Conservation (phyloP, 1,140 invertebrate species). For the Drosophila micromelanica region DNA sequence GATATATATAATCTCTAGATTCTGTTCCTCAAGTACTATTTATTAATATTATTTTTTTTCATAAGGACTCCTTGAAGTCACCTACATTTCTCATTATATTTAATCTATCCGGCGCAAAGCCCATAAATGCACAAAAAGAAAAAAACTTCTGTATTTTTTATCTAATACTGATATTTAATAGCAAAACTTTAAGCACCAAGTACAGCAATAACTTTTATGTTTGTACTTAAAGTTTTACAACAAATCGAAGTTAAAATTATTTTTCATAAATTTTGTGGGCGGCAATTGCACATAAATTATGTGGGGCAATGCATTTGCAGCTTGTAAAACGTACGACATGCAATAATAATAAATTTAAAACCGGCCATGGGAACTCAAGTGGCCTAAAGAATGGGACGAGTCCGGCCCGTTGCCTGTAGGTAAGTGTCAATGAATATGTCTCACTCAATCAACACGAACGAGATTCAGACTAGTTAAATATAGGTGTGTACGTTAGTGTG, state of each 20-base stretch:
- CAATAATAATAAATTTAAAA: slow-evolving; percentile 43
- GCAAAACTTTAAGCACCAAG: neutral
- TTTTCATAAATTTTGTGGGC: slow-evolving; percentile 5
- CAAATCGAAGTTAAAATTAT: slow-evolving; percentile 5
- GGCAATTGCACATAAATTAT: slow-evolving; percentile 40
- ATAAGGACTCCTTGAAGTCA: no score
- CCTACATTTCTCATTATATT: neutral
- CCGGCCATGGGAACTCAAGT: neutral
- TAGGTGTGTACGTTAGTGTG: slow-evolving; percentile 26
- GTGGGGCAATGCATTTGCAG: slow-evolving; percentile 52
- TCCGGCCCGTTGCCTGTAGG: slow-evolving; percentile 38
- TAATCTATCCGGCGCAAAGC: no score
- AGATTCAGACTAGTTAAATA: slow-evolving; percentile 39
- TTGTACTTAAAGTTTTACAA: neutral
- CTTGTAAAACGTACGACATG: slow-evolving; percentile 54
- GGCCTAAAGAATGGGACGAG: neutral
- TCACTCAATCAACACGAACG: slow-evolving; percentile 63
- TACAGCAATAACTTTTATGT: neutral
- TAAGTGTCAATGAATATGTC: slow-evolving; percentile 70
- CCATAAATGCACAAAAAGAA: neutral
- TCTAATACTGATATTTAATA: neutral
- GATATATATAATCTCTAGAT: no score
- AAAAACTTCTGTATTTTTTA: neutral
- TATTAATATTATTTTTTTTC: no score
- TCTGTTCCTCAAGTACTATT: no score